Evolutionary conservation across 2,113 vertebrate species (phyloP).

Genomic region (Takifugu flavidus): DNA sequence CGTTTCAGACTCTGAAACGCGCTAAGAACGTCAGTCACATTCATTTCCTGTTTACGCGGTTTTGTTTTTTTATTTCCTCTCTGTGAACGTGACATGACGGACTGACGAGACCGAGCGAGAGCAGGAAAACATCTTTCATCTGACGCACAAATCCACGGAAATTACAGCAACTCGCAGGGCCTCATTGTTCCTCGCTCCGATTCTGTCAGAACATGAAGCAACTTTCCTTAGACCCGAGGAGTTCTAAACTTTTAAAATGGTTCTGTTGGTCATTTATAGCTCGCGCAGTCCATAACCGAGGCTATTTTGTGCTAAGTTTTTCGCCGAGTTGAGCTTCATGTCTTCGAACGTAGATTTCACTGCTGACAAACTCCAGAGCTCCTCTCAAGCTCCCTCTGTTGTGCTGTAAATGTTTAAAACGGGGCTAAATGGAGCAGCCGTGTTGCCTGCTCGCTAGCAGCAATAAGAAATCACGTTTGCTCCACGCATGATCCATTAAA

Average conservation of each 20-base stretch:
- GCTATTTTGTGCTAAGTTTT: too few relatives aligned
- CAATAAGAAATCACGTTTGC: not conserved
- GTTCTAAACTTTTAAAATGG: not conserved
- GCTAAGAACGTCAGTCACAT: constrained; percentile 39
- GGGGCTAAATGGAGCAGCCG: too few relatives aligned
- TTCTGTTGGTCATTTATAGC: not conserved
- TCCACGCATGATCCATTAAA: constrained; percentile 47
- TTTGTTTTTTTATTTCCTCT: not conserved
- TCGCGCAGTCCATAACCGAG: too few relatives aligned
- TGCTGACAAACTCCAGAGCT: too few relatives aligned
- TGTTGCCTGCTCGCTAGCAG: too few relatives aligned
- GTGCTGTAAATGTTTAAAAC: too few relatives aligned
- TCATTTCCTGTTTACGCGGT: constrained; percentile 48
- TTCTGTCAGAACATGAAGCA: constrained; percentile 35
- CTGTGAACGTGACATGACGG: constrained; percentile 19
- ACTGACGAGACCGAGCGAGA: constrained; percentile 5
- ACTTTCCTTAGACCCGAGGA: not conserved
- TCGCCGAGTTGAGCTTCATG: too few relatives aligned
- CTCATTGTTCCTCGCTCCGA: constrained; percentile 23
- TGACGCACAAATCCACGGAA: not conserved
- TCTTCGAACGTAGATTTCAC: too few relatives aligned
- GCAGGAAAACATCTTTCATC: constrained; percentile 51
- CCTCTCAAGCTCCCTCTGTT: too few relatives aligned
- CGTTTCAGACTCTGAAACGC: constrained; percentile 30
- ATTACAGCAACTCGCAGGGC: constrained; percentile 34